phyloP scores from a whole-genome alignment of 2,113 vertebrate genomes.

The Eolophus roseicapilla region DNA sequence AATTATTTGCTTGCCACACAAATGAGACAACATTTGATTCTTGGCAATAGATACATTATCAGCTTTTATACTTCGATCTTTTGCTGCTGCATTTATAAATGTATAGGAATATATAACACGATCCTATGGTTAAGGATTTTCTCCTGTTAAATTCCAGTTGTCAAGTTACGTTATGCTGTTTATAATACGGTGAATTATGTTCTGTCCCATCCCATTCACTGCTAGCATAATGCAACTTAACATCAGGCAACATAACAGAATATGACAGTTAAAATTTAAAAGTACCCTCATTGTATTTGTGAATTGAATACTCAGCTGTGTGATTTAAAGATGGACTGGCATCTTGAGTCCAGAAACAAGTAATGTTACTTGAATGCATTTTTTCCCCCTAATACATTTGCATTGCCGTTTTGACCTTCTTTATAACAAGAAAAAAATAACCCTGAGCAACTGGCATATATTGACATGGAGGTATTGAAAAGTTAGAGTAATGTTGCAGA shows the following conservation, averaged over 20 bases:
- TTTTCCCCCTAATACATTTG: conserved; percentile 22
- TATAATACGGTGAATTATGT: conserved; percentile 60
- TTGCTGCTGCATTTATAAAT: conserved; percentile 26
- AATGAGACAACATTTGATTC: neutral
- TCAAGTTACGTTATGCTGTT: conserved; percentile 65
- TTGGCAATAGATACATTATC: neutral
- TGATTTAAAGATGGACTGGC: conserved; percentile 68
- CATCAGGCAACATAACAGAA: conserved; percentile 64
- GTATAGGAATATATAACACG: neutral
- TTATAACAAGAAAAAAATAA: conserved; percentile 52
- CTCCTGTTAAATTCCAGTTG: conserved; percentile 67
- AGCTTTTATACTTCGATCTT: neutral
- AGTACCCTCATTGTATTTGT: conserved; percentile 70
- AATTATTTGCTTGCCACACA: neutral
- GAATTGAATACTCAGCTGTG: conserved; percentile 59
- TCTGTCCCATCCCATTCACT: conserved; percentile 61
- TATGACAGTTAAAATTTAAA: conserved; percentile 68
- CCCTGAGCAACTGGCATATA: conserved; percentile 61
- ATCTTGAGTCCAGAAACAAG: conserved; percentile 62
- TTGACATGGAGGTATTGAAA: conserved; percentile 37
- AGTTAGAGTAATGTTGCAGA: conserved; percentile 4
- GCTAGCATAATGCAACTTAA: conserved; percentile 68
- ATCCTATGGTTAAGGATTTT: conserved; percentile 47
- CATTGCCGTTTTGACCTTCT: conserved; percentile 46
- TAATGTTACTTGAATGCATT: conserved; percentile 59